Evolutionary conservation across 2,888 invertebrate species (phyloP).

Genomic region (Sepioteuthis lessoniana): DNA sequence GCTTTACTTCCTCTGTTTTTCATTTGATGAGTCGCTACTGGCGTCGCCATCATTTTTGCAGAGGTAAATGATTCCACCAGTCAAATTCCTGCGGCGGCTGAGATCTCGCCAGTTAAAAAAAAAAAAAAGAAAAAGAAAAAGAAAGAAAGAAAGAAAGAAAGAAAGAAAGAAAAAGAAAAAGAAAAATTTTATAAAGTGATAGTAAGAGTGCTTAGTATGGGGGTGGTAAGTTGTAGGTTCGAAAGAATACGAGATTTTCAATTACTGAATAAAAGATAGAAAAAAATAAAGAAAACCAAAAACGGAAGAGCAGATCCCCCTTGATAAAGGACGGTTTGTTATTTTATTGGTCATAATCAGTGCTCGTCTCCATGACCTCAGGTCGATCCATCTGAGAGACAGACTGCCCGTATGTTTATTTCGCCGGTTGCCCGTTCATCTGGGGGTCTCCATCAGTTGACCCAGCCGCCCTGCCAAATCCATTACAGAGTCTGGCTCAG

Average conservation of each 20-base stretch:
- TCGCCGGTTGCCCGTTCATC: not conserved
- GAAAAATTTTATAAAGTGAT: not conserved
- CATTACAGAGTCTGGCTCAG: conserved; percentile 33
- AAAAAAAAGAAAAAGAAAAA: not conserved
- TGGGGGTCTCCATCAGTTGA: conserved; percentile 1
- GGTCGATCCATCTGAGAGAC: not conserved
- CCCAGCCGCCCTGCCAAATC: conserved; percentile 33
- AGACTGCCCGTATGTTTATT: not conserved
- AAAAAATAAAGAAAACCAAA: not conserved
- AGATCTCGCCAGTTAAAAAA: not conserved
- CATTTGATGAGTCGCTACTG: not conserved
- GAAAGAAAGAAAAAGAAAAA: too few species aligned
- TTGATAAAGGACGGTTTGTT: not conserved
- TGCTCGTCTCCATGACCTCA: not conserved
- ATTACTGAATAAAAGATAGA: conserved; percentile 4
- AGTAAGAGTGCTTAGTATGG: not conserved
- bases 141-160: too few species aligned
- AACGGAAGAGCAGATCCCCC: not conserved
- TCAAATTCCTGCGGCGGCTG: not conserved
- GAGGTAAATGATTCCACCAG: not conserved
- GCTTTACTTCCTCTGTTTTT: not conserved
- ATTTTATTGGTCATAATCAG: conserved; percentile 33
- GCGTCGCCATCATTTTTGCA: not conserved
- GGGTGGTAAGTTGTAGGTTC: not conserved
- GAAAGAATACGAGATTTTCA: not conserved